These are phyloP conservation scores for Ciconia maguari DNA, from an alignment of 2,113 vertebrate genomes.

Conservation along the genomic window DNA sequence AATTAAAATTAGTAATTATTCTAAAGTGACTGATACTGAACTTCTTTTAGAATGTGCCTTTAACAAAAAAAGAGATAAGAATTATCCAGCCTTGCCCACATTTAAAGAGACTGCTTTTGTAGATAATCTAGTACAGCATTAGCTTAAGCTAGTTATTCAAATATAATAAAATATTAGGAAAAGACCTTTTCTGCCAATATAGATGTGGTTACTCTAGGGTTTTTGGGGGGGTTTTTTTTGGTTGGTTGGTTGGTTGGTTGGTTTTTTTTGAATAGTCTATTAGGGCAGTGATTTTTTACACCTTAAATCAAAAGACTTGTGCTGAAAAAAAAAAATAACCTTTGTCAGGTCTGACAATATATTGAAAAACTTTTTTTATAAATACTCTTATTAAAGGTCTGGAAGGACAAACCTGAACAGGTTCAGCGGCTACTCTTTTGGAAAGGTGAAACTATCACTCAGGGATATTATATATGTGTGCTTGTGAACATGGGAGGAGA, in stretches of 20 bases:
- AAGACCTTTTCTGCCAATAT: not conserved
- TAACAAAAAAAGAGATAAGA: not conserved
- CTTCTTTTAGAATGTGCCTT: not conserved
- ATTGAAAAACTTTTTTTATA: not conserved
- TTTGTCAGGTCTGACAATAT: not conserved
- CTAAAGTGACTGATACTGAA: not conserved
- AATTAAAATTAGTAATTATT: not conserved
- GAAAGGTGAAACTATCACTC: not conserved
- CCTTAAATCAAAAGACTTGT: not conserved
- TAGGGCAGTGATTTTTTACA: not conserved
- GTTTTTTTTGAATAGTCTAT: not conserved
- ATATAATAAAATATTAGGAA: not conserved
- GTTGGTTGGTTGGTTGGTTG: not conserved
- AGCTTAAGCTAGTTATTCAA: not conserved
- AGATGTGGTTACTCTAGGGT: not conserved
- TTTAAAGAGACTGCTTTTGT: not conserved
- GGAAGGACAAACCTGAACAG: not conserved
- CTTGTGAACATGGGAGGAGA: not conserved
- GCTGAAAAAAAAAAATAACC: not conserved
- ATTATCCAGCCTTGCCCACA: not conserved
- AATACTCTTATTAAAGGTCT: not conserved
- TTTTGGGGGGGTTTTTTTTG: not conserved
- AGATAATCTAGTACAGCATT: not conserved
- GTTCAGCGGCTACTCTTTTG: not conserved
- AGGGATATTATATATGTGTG: not conserved